phyloP scores from a whole-genome alignment of 2,797 vertebrate species.

The Myripristis jacobus region DNA sequence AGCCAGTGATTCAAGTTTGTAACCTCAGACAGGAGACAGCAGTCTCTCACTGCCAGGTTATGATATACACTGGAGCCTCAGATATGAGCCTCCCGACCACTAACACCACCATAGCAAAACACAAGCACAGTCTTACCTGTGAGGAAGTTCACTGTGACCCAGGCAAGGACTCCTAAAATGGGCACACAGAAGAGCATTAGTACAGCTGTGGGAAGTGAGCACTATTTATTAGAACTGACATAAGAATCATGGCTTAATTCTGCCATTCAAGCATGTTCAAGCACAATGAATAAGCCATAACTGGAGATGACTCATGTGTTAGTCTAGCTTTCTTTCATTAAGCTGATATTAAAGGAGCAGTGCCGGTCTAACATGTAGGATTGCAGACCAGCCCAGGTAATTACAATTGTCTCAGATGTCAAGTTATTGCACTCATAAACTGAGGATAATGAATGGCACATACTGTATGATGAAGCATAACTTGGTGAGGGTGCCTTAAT shows the following conservation, averaged over 20 bases:
- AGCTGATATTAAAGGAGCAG: slow-evolving; percentile 46
- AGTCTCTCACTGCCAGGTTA: slow-evolving; percentile 62
- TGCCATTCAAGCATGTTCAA: slow-evolving; percentile 23
- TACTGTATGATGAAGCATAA: slow-evolving; percentile 67
- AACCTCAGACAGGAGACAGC: slow-evolving; percentile 71
- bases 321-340: slow-evolving; percentile 38
- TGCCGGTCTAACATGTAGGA: slow-evolving; percentile 38
- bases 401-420: slow-evolving; percentile 76
- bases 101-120: slow-evolving; percentile 77
- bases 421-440: slow-evolving; percentile 77
- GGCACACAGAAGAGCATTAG: slow-evolving; percentile 55
- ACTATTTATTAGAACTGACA: slow-evolving; percentile 13
- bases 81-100: slow-evolving; percentile 70
- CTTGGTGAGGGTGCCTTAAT: slow-evolving; percentile 68
- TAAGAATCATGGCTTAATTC: slow-evolving; percentile 12
- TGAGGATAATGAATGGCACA: slow-evolving; percentile 70
- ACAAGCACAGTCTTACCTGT: slow-evolving; percentile 90
- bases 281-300: slow-evolving; percentile 11
- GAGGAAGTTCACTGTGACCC: slow-evolving; percentile 98
- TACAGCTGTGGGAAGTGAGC: slow-evolving; percentile 30
- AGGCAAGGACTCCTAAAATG: slow-evolving; percentile 93
- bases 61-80: slow-evolving; percentile 75
- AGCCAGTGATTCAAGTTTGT: slow-evolving; percentile 60
- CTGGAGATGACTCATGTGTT: slow-evolving; percentile 18
- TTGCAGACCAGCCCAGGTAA: slow-evolving; percentile 73